Base-by-base conservation (phyloP, 2,888 invertebrate species). In the Acleris cristana region DNA sequence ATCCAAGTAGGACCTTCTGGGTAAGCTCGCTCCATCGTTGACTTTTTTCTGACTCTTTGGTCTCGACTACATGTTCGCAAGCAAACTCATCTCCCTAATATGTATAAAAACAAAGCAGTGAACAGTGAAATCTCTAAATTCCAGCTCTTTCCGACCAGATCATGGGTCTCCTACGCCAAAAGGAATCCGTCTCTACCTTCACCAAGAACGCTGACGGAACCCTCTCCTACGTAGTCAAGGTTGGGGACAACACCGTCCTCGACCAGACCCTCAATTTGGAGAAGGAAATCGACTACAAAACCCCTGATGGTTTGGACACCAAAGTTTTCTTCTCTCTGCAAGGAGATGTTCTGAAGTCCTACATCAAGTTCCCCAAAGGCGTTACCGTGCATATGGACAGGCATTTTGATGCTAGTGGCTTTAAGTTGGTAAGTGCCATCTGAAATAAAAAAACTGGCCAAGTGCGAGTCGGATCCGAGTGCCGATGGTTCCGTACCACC, bases 161-260 rank as follows among this genome's bases (percentile, higher is more conserved):
- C 12, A 7, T 67, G 2, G 53, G 14, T 0, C 12, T 71, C 10
- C 64, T 72, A 10, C 64, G 59, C 12, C 57, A 59, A 14, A 44
- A 49, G 2, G 70, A 69, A 8, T 21, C 70, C 40, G 48, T 66
- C 3, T 63, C 69, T 10, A 60, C 62, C 44, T 73, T 70, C 67
- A 59, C 63, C 2, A 71, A 71, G 66, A 73, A 72, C 51, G 66
- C 56, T 30, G 73, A 73, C 18, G 70, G 70, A 19, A 70, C 64
- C 57, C 59, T 68, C 59, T 65, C 68, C 54, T 73, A 72, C 64
- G 48, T 63, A 14, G 65, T 66, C 53, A 63, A 69, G 21, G 34
- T 54, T 30, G 45, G 48, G 1, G 70, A 59, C 12, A 54, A 58
- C 0, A 51, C 52, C 4, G 16, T 64, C 3, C n/a, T 73, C 2